Conservation (phyloP, 2,797 vertebrate species). For the Dipus sagitta region DNA sequence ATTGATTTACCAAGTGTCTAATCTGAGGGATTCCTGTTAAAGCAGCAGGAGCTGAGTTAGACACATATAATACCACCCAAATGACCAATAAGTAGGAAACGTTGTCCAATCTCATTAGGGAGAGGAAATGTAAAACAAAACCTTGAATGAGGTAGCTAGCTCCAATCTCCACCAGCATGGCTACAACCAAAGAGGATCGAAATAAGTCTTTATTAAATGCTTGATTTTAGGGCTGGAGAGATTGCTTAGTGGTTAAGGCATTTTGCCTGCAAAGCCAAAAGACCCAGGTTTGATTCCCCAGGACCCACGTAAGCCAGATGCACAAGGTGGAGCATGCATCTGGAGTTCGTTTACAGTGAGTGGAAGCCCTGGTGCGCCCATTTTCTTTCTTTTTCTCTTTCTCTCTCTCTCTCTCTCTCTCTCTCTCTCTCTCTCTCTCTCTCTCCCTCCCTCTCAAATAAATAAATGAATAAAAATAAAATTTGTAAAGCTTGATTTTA, state of each 20-base stretch:
- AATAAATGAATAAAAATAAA: not conserved
- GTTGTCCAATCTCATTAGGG: not conserved
- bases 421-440: too few species aligned
- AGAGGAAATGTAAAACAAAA: conserved; percentile 50
- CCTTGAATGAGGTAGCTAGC: not conserved
- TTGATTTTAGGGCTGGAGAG: not conserved
- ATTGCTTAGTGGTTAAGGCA: too few species aligned
- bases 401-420: too few species aligned
- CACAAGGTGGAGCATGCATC: too few species aligned
- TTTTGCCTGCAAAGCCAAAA: too few species aligned
- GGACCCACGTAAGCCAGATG: too few species aligned
- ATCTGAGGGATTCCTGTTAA: not conserved
- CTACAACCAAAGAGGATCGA: not conserved
- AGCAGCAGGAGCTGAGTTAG: not conserved
- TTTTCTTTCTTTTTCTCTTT: too few species aligned
- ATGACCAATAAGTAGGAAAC: not conserved
- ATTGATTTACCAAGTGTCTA: not conserved
- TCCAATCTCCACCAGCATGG: not conserved
- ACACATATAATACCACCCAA: not conserved
- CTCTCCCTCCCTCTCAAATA: too few species aligned
- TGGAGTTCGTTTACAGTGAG: too few species aligned
- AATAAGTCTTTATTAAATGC: not conserved
- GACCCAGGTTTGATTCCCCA: too few species aligned
- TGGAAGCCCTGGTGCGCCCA: too few species aligned
- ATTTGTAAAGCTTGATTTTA: not conserved